Evolutionary conservation across 2,888 invertebrate species (phyloP), one percentile per base, ranked within the genome.

Genomic region (Eristalis tenax): DNA sequence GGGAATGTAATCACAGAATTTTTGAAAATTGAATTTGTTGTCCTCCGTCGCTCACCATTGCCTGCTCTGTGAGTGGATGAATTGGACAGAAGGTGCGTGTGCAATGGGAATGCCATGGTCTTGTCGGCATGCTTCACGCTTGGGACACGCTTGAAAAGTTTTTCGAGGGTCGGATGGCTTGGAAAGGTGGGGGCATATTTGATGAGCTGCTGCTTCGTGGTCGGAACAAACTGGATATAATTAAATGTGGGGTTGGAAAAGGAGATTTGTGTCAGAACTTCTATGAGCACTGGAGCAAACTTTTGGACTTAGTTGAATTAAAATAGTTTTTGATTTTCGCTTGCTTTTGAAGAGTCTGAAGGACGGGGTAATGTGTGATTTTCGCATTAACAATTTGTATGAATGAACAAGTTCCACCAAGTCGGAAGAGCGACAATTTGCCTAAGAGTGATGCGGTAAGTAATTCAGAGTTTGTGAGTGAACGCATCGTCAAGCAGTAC

Each of bases 21-120:
- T 38, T 50, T 22, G 23, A 56, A 80, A 75, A 70, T 79, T 65
- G n/a, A 83, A 75, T 80, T 83, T 43, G 50, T 50, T 50, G 50
- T 18, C 50, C 50, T 50, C 50, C 50, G 18, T 18, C 50, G 50
- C 43, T 43, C 43, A 43, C n/a, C 15, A 15, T 15, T n/a, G 43
- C 8, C 18, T 38, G 38, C 18, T 50, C 50, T 50, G 8, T 18
- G 18, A 50, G 18, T 18, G 50, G 13, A 38, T 38, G 38, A 38
- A 38, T 38, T 38, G 38, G 38, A 38, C 38, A 38, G 8, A 18
- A n/a, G 50, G 43, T n/a, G 43, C 43, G 15, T 50, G 50, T 18
- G 50, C n/a, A 18, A n/a, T n/a, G 43, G 43, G 43, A 8, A 38
- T 38, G 38, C 13, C 3, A 38, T 13, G 38, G 38, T 38, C 38